Evolutionary conservation across 2,797 vertebrate species (phyloP).

Genomic region (Megalops cyprinoides): DNA sequence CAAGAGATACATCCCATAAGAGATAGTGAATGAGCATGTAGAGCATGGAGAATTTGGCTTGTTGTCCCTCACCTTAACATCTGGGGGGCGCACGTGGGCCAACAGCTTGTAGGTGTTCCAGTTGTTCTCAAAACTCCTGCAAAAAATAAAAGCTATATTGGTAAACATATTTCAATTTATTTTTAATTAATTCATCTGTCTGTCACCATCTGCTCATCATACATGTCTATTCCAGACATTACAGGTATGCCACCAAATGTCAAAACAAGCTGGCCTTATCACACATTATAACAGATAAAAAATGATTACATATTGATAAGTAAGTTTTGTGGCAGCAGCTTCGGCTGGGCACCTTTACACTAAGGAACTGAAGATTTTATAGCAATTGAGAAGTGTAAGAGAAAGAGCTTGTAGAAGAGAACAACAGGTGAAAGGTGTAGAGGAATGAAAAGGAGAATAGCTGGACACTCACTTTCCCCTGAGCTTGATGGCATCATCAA

Average conservation of each 20-base stretch:
- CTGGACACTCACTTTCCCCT: constrained; percentile 83
- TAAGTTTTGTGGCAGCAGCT: background rate
- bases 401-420: no score
- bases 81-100: constrained; percentile 84
- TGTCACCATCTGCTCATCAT: background rate
- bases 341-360: background rate
- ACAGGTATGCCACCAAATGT: background rate
- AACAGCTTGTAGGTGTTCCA: constrained; percentile 92
- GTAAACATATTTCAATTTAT: background rate
- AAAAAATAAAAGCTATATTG: background rate
- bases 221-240: background rate
- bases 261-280: no score
- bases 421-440: background rate
- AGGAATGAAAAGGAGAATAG: background rate
- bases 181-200: constrained; percentile 1
- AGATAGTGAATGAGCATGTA: no score
- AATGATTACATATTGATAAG: background rate
- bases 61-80: constrained; percentile 75
- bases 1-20: background rate
- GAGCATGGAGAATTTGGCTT: background rate
- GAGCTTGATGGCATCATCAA: constrained; percentile 85
- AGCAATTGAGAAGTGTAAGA: no score
- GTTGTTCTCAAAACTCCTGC: constrained; percentile 94
- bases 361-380: background rate
- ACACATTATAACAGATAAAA: no score